A percentile compares a stretch with the other conserved stretches of the same genome.
Conservation (phyloP, 2,888 invertebrate species). For the Apomyelois bistriatella region DNA sequence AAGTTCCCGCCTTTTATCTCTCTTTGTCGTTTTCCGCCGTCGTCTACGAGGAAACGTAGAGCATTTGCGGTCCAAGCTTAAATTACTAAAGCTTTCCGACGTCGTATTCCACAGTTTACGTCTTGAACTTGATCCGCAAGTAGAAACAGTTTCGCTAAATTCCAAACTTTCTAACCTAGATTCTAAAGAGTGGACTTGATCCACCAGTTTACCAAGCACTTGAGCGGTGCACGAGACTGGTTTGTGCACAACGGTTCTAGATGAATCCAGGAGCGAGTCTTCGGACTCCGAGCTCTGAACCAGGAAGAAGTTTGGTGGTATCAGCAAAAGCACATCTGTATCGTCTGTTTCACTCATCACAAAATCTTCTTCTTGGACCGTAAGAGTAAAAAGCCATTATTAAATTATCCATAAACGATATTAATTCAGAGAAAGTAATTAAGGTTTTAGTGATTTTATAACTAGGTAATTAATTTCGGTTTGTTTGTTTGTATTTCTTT, state of each 20-base stretch:
- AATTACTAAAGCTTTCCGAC: constrained; percentile 51
- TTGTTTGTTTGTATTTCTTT: no score
- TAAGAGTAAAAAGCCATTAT: constrained; percentile 51
- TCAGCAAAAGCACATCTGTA: constrained; percentile 88
- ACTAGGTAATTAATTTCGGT: no score
- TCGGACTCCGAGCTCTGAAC: constrained; percentile 81
- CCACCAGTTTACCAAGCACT: constrained; percentile 77
- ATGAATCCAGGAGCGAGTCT: constrained; percentile 62
- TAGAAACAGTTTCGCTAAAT: constrained; percentile 49
- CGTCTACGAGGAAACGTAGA: constrained; percentile 67
- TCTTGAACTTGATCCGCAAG: constrained; percentile 35
- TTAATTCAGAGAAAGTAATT: not conserved
- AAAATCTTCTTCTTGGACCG: constrained; percentile 29
- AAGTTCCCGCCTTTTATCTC: constrained; percentile 39
- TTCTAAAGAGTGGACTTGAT: constrained; percentile 82
- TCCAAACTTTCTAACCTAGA: constrained; percentile 71
- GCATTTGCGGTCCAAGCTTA: constrained; percentile 55
- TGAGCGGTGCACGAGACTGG: constrained; percentile 70
- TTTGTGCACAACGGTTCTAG: constrained; percentile 69
- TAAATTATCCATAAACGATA: constrained; percentile 14
- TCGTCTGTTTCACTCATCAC: constrained; percentile 84
- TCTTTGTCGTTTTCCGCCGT: constrained; percentile 45
- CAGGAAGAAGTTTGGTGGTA: constrained; percentile 87
- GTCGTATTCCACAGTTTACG: constrained; percentile 48
- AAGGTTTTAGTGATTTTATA: not conserved